Evolutionary conservation across 2,113 vertebrate genomes (phyloP).

Genomic region (Lathamus discolor): DNA sequence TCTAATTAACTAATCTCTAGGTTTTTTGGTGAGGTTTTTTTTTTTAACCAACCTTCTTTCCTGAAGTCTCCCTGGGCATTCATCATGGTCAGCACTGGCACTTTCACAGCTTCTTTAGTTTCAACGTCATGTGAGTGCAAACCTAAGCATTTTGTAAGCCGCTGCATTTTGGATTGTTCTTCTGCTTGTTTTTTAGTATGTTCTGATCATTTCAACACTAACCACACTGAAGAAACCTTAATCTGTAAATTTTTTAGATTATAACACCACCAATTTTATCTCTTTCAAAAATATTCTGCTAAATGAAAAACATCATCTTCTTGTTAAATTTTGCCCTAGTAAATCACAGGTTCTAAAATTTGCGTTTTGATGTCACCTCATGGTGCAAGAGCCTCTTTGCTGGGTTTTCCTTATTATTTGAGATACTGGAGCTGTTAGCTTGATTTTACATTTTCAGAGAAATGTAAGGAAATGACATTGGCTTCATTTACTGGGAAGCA

Average conservation of each 20-base stretch:
- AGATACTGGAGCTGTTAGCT: not conserved
- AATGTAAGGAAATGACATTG: not conserved
- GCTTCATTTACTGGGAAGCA: not conserved
- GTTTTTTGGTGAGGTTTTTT: not conserved
- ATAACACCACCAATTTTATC: not conserved
- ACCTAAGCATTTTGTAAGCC: conserved; percentile 30
- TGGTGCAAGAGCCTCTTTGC: not conserved
- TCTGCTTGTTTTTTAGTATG: not conserved
- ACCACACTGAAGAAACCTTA: not conserved
- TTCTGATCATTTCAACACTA: conserved; percentile 35
- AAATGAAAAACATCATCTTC: not conserved
- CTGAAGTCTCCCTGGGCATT: not conserved
- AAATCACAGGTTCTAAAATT: not conserved
- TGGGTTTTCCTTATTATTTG: not conserved
- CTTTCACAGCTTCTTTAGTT: not conserved
- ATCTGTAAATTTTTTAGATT: not conserved
- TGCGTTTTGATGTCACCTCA: not conserved
- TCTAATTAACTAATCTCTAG: not conserved
- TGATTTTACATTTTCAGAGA: not conserved
- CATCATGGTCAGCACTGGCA: not conserved
- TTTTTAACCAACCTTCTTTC: not conserved
- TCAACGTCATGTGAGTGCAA: not conserved
- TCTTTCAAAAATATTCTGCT: not conserved
- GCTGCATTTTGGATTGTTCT: conserved; percentile 13
- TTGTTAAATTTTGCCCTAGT: not conserved